phyloP scores from a whole-genome alignment of 2,113 vertebrate genomes.

The Notechis scutatus region DNA sequence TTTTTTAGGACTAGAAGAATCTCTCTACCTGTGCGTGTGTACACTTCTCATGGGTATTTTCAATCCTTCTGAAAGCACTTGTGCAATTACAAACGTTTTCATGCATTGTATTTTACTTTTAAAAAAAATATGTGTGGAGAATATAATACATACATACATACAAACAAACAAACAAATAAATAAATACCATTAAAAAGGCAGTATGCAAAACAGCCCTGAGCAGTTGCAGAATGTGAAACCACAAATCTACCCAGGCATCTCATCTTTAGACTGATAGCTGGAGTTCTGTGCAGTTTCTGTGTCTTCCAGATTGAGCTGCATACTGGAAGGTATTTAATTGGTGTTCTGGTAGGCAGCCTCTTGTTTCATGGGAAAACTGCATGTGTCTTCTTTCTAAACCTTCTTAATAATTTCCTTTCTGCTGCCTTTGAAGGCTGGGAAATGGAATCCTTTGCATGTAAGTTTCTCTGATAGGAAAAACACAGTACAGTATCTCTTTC shows the following conservation, averaged over 20 bases:
- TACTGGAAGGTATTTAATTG: not conserved
- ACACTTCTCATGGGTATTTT: not conserved
- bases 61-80: not conserved
- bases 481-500: not conserved
- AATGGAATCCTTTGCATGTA: constrained; percentile 97
- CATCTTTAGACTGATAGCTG: not conserved
- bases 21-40: not conserved
- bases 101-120: not conserved
- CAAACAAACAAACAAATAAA: too few species aligned
- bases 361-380: constrained; percentile 46
- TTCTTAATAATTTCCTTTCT: constrained; percentile 69
- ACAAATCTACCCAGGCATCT: too few species aligned
- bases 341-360: constrained; percentile 5
- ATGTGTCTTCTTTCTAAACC: constrained; percentile 60
- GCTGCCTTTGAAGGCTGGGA: constrained; percentile 85
- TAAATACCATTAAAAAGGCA: not conserved
- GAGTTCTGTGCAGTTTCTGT: not conserved
- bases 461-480: constrained; percentile 69
- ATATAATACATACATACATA: too few species aligned
- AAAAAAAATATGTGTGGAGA: not conserved
- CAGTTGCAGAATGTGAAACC: not conserved
- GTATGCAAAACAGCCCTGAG: not conserved
- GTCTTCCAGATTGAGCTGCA: not conserved
- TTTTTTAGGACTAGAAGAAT: not conserved
- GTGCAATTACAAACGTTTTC: not conserved